Conservation (phyloP, 2,113 vertebrate species). For the Pelmatolapia mariae region DNA sequence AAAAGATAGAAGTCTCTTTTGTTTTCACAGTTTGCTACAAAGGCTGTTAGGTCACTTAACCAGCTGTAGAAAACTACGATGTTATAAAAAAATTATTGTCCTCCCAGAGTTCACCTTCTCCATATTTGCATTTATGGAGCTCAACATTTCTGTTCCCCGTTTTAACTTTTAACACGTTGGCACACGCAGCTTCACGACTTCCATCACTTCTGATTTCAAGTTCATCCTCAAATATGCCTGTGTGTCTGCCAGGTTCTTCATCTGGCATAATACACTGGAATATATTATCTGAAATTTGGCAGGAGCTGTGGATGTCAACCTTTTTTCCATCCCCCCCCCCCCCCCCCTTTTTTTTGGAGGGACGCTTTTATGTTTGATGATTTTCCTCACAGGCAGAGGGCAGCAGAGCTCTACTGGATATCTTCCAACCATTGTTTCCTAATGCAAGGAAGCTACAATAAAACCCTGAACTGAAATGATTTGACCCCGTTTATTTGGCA, state of each 20-base stretch:
- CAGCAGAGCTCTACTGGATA: constrained; percentile 26
- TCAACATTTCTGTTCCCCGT: not conserved
- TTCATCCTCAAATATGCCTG: not conserved
- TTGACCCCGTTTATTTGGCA: constrained; percentile 32
- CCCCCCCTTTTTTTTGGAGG: not conserved
- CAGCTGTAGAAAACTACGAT: not conserved
- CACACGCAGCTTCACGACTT: not conserved
- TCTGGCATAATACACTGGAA: constrained; percentile 4
- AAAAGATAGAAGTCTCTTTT: not conserved
- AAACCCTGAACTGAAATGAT: constrained; percentile 27
- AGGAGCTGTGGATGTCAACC: not conserved
- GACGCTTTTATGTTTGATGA: not conserved
- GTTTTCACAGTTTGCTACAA: not conserved
- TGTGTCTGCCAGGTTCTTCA: constrained; percentile 17
- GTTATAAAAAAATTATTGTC: not conserved
- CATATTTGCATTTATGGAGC: not conserved
- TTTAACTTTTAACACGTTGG: constrained; percentile 17
- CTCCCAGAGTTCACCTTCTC: not conserved
- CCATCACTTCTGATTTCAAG: constrained; percentile 7
- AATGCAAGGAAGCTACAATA: not conserved
- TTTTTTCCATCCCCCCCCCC: not conserved
- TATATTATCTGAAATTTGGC: constrained; percentile 15
- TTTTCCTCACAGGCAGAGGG: constrained; percentile 37
- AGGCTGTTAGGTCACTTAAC: not conserved
- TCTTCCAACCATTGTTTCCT: not conserved